Evolutionary conservation across 1,140 invertebrate species (phyloP).

Genomic region (Nephila pilipes): DNA sequence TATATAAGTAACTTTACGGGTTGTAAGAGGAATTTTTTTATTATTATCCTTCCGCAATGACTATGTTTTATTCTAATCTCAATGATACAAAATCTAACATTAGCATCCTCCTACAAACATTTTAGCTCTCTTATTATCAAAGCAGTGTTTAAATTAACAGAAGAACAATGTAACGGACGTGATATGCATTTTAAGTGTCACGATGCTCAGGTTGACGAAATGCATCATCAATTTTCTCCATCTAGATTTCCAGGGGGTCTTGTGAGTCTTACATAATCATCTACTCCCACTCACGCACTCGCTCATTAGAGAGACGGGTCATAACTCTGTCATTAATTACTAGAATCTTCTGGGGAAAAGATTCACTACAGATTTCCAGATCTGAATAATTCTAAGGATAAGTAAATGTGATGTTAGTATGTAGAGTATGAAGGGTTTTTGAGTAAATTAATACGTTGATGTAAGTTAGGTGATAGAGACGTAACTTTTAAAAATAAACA

Average conservation of each 20-base stretch:
- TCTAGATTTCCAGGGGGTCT: conserved; percentile 10
- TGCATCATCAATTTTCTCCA: conserved; percentile 7
- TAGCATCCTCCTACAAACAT: not conserved
- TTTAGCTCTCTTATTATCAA: not conserved
- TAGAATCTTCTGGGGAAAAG: not conserved
- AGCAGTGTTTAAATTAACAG: not conserved
- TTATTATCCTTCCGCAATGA: no score
- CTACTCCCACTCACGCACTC: not conserved
- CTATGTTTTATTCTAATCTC: no score
- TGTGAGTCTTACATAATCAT: conserved; percentile 12
- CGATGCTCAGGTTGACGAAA: not conserved
- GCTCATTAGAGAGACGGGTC: conserved; percentile 18
- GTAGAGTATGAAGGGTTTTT: no score
- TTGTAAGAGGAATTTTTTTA: no score
- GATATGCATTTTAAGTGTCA: conserved; percentile 9
- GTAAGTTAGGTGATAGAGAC: no score
- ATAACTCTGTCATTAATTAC: conserved; percentile 42
- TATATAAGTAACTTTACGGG: no score
- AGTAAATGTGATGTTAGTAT: no score
- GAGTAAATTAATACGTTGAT: no score
- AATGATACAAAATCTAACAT: no score
- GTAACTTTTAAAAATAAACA: no score
- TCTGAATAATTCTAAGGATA: no score
- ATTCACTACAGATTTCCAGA: not conserved
- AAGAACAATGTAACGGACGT: not conserved